Base-by-base conservation (phyloP, 1,140 invertebrate genomes). In the Euura saliciscinereae region DNA sequence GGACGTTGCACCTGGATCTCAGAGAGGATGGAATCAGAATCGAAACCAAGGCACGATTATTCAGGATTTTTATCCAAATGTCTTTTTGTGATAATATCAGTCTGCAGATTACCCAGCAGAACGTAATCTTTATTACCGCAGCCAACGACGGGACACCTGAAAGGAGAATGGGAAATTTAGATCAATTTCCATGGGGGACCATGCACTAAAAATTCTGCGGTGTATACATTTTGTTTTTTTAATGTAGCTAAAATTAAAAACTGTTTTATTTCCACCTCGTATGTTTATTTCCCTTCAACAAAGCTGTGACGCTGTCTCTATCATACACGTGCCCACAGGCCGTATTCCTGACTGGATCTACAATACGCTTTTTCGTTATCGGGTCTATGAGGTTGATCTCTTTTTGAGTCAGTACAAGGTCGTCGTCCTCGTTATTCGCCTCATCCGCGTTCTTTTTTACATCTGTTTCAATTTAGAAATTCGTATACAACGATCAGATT, bases 241-340 rank as follows among this genome's bases (percentile, higher is more conserved):
- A 6, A 3, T 8, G 0, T n/a, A 0, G 13, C 8, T 59, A 3
- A 8, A 59, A 8, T 59, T 59, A 2, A 59, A 8, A 6, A 4
- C 8, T 11, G 51, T 11, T 4, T 59, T 45, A 44, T 6, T 42
- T 45, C 51, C 73, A 90, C 87, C 84, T 88, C 2, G 84, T 85
- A 8, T 78, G 85, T 4, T 77, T 72, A 59, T 85, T 86, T n/a
- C 76, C 78, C 11, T 79, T 72, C 5, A 91, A 79, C 5, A 90
- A 74, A 2, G 82, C 75, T 46, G 78, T 78, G 42, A 90, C 86
- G 45, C 84, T 85, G 4, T 80, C 78, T 45, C 76, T 80, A 72
- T 91, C 90, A 78, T 91, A 91, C 3, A 90, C 78, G 69, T 91
- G 90, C 3, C 88, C 87, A 78, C 90, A 91, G 2, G 82, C 73